Evolutionary conservation across 2,797 vertebrate genomes (phyloP).

Genomic region (Odontamblyopus lacepedii): DNA sequence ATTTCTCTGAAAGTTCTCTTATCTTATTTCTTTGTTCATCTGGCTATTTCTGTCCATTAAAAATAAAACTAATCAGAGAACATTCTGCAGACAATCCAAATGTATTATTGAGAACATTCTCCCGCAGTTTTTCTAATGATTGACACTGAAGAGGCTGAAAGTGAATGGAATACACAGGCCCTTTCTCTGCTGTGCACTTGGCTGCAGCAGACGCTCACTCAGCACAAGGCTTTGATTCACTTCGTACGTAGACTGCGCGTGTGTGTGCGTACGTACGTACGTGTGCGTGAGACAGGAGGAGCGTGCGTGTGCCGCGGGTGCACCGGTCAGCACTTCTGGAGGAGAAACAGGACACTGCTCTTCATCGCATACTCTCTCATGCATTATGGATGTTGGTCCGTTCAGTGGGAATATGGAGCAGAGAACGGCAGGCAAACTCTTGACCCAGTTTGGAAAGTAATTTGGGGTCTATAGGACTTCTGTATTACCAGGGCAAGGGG

Average conservation of each 20-base stretch:
- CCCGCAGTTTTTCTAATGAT: not conserved
- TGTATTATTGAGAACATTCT: not conserved
- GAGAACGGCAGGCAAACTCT: not conserved
- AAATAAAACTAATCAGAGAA: not conserved
- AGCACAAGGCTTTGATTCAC: conserved; percentile 52
- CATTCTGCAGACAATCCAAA: not conserved
- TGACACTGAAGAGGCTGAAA: not conserved
- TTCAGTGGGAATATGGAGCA: conserved; percentile 17
- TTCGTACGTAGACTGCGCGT: conserved; percentile 28
- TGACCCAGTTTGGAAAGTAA: not conserved
- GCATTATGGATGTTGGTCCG: conserved; percentile 62
- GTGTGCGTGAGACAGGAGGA: not conserved
- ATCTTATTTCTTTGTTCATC: too few species aligned
- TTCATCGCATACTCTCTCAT: conserved; percentile 61
- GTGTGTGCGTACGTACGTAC: conserved; percentile 7
- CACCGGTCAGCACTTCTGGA: conserved; percentile 68
- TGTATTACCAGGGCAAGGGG: not conserved
- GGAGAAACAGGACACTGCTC: conserved; percentile 66
- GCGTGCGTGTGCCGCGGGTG: conserved; percentile 25
- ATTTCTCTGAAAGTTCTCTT: too few species aligned
- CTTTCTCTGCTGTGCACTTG: conserved; percentile 34
- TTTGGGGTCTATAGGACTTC: not conserved
- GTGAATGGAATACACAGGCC: not conserved
- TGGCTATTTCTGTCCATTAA: too few species aligned
- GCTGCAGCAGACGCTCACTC: conserved; percentile 42